Evolutionary conservation across 2,888 invertebrate species (phyloP), one percentile per base, ranked within the genome.

Genomic region (Leistus spinibarbis): DNA sequence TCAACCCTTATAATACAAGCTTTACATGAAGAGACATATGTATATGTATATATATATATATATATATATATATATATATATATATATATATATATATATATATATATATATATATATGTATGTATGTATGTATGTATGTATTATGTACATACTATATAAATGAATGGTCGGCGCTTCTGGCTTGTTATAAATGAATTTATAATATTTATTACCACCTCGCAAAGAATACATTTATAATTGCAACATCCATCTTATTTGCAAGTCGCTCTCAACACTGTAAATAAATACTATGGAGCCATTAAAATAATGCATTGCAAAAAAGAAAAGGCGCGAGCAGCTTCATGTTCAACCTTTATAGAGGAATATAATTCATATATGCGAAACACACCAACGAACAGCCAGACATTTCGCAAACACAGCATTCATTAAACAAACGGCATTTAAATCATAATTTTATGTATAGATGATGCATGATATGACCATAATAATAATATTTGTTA

Each of bases 401-500:
- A 57, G 20, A 17, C 56, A 56, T 56, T 56, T 56, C 17, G 17
- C 57, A 57, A 57, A 57, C 57, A 57, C 57, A 57, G 13, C 9
- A 57, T 20, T 57, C 57, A 20, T 57, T 57, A 57, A 20, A 19
- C 13, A 57, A 57, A 57, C 57, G 20, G 3, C 57, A 16, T 5
- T 57, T 57, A 57, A 57, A 57, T 57, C 57, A 57, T 57, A 57
- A 57, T 57, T 57, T 57, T 57, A 57, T 57, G 57, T 40, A 10
- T 40, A 40, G 40, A 40, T 40, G n/a, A n/a, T n/a, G n/a, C n/a
- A n/a, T n/a, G n/a, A n/a, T n/a, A 40, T 40, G 40, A 13, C 40
- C 40, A 40, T 40, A 40, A 40, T 40, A 40, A 24, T 24, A 24
- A 7, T 40, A 40, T 13, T 1, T 40, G 40, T 40, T 40, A 13